Base-by-base conservation (phyloP, 2,888 invertebrate genomes). In the Teleogryllus oceanicus region DNA sequence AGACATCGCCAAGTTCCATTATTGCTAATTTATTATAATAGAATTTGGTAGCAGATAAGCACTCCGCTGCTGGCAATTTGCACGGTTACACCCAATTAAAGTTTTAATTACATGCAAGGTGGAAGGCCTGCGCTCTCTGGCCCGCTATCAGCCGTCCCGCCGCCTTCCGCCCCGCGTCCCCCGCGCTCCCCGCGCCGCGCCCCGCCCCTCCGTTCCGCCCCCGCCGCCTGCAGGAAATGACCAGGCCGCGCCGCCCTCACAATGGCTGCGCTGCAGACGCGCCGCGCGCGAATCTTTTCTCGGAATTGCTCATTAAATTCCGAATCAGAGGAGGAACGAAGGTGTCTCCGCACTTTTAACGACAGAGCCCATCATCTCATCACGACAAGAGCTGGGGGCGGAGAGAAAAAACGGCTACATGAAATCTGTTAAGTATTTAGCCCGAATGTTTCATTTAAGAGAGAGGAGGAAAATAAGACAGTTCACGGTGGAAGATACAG, bases 1-100 rank as follows among this genome's bases (percentile, higher is more conserved):
- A 79, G 79, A 79, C 79, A 76, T 79, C 79, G 18, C 77, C 79
- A 18, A 79, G 79, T 76, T 75, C 76, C 79, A 79, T 79, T 79
- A 79, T 79, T 79, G 76, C 79, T 79, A 79, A 79, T 79, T 79
- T 79, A 79, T 79, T 79, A 79, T 79, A 79, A 79, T 79, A 76
- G 79, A 79, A 79, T 79, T 74, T 79, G 75, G n/a, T 51, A 50
- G 79, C 37, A 79, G 79, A 79, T 76, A 79, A 76, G 79, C 50
- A 50, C 18, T 21, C 8, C 16, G 74, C 74, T 16, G 20, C 20
- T 12, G 49, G 75, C 49, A 78, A 78, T 50, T 74, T 49, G 78
- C 78, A 79, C 49, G 75, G 79, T 79, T 79, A 79, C 79, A 79
- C 79, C 79, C 79, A 79, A 75, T 79, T 79, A 79, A 76, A 79